Evolutionary conservation across 1,140 invertebrate genomes (phyloP).

Genomic region (Caenorhabditis inopinata): DNA sequence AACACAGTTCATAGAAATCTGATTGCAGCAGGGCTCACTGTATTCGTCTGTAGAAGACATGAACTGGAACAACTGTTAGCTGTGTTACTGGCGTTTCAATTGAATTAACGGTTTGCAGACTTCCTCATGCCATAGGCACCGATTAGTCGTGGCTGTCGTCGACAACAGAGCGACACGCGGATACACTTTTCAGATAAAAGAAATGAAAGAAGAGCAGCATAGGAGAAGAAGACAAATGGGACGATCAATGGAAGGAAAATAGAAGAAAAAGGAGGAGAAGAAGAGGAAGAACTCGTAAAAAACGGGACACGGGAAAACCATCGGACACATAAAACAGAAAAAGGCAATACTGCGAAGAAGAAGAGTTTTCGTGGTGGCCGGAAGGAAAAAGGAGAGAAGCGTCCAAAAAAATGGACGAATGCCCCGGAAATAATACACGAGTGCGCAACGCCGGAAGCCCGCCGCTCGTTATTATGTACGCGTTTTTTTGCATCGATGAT

Average conservation of each 20-base stretch:
- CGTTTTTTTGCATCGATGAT: conserved; percentile 19
- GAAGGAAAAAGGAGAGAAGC: background rate
- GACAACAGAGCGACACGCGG: no score
- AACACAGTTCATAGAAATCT: no score
- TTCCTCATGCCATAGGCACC: no score
- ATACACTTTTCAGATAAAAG: background rate
- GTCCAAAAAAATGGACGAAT: conserved; percentile 20
- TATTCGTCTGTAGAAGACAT: no score
- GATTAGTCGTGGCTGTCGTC: no score
- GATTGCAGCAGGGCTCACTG: no score
- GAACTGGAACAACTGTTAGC: no score
- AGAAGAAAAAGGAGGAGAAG: background rate
- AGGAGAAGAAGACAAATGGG: background rate
- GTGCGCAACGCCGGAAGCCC: background rate
- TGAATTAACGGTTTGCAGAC: no score
- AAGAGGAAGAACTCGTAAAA: conserved; percentile 14
- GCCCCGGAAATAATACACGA: conserved; percentile 30
- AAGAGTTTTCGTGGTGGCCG: conserved; percentile 9
- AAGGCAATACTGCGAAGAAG: background rate
- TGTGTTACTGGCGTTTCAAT: no score
- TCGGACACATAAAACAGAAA: conserved; percentile 28
- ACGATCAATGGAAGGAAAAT: background rate
- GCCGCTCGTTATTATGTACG: conserved; percentile 24
- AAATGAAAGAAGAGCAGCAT: background rate
- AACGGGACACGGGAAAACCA: background rate